These are phyloP conservation scores for Morus bassanus DNA, from an alignment of 2,797 vertebrate genomes.

Conservation along the genomic window DNA sequence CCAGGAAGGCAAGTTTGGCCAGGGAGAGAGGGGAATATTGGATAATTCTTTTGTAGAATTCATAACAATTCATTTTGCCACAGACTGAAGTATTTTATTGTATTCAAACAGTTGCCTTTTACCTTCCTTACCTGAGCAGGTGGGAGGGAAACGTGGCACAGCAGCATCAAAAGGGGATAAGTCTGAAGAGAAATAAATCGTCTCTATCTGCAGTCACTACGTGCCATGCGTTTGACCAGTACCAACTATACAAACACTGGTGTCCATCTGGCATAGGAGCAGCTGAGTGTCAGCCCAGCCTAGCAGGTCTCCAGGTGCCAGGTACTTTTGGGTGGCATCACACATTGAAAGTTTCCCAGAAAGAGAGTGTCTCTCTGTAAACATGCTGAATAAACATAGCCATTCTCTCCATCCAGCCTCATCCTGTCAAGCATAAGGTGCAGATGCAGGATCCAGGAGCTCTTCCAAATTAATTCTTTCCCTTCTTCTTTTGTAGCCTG, in stretches of 20 bases:
- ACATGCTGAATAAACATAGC: neutral
- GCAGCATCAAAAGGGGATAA: neutral
- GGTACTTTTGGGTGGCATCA: conserved; percentile 4
- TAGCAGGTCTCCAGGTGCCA: neutral
- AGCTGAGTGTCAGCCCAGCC: neutral
- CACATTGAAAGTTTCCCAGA: neutral
- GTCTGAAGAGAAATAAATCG: neutral
- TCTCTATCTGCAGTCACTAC: neutral
- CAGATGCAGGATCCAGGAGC: neutral
- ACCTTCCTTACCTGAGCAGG: neutral
- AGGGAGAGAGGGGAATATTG: neutral
- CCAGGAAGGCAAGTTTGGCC: neutral
- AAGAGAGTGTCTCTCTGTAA: neutral
- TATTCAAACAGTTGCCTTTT: neutral
- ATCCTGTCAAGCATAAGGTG: neutral
- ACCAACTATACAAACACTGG: neutral
- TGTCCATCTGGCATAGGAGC: neutral
- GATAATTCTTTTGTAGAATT: neutral
- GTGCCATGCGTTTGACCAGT: neutral
- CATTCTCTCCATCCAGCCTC: neutral
- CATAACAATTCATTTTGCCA: neutral
- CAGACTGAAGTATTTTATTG: neutral
- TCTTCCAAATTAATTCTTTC: neutral
- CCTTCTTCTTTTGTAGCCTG: neutral
- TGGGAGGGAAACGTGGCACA: neutral